Evolutionary conservation across 1,140 invertebrate species (phyloP).

Genomic region (roundworm (Caenorhabditis elegans)): DNA sequence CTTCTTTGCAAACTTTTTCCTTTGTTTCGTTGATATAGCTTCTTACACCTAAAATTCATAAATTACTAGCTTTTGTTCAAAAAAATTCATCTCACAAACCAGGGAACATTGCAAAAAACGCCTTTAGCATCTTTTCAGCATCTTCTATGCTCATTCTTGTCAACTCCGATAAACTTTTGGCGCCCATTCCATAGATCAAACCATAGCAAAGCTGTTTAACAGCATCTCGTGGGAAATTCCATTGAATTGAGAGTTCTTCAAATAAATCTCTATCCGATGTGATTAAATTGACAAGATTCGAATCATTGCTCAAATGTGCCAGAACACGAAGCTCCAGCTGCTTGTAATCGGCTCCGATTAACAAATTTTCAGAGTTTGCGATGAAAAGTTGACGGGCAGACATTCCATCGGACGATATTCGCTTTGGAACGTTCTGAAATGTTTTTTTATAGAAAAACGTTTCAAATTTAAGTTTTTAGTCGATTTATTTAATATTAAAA

Average conservation of each 20-base stretch:
- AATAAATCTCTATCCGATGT: conserved; percentile 13
- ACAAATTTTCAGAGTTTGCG: conserved; percentile 66
- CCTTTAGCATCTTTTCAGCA: conserved; percentile 78
- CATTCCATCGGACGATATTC: conserved; percentile 71
- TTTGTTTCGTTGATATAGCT: conserved; percentile 74
- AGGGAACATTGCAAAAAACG: conserved; percentile 82
- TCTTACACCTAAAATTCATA: conserved; percentile 68
- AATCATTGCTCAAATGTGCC: conserved; percentile 83
- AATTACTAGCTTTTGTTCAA: not conserved
- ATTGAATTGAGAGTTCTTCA: not conserved
- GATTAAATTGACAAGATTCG: conserved; percentile 46
- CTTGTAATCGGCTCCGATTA: conserved; percentile 90
- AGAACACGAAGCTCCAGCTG: conserved; percentile 90
- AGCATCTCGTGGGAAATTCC: not conserved
- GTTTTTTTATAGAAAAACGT: too few relatives aligned
- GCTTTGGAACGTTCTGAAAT: conserved; percentile 77
- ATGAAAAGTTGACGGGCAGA: conserved; percentile 53
- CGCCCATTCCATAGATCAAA: conserved; percentile 95
- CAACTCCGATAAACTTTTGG: conserved; percentile 79
- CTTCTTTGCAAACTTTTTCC: conserved; percentile 74
- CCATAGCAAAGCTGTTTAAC: conserved; percentile 80
- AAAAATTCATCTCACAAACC: conserved; percentile 65
- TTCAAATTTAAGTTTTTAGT: too few relatives aligned
- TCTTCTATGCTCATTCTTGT: conserved; percentile 79
- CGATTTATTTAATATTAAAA: too few relatives aligned